phyloP scores from a whole-genome alignment of 2,888 invertebrate species.

The Alentia gelatinosa region DNA sequence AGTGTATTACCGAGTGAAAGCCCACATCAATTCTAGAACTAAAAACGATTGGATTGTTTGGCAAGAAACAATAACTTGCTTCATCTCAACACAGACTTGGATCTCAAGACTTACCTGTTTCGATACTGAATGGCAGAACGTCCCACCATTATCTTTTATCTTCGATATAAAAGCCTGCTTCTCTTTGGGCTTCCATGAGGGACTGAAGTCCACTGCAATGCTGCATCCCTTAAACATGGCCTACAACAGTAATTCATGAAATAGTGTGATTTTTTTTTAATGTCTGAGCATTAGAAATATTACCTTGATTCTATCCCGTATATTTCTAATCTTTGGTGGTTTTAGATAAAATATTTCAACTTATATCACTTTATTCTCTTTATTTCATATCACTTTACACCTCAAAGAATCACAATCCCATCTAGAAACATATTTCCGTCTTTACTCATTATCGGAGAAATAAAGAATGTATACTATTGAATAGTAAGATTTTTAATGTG shows the following conservation, averaged over 20 bases:
- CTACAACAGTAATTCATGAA: background rate
- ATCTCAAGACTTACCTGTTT: background rate
- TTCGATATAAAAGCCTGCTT: background rate
- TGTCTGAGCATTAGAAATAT: too few species aligned
- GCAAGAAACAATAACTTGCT: background rate
- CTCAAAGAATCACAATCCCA: too few species aligned
- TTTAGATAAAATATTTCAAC: too few species aligned
- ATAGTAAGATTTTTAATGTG: too few species aligned
- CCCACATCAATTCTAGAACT: background rate
- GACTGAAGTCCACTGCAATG: background rate
- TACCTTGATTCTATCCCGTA: too few species aligned
- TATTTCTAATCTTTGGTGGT: too few species aligned
- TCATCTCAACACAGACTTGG: background rate
- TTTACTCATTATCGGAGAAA: too few species aligned
- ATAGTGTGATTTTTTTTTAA: too few species aligned
- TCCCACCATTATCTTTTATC: background rate
- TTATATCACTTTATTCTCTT: too few species aligned
- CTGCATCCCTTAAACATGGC: background rate
- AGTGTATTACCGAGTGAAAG: background rate
- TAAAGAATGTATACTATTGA: too few species aligned
- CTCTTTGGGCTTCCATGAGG: background rate
- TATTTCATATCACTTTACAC: too few species aligned
- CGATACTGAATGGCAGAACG: background rate
- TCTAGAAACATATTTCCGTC: too few species aligned
- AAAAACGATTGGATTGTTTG: background rate